Conservation (phyloP, 1,140 invertebrate genomes). For the Saccostrea echinata region DNA sequence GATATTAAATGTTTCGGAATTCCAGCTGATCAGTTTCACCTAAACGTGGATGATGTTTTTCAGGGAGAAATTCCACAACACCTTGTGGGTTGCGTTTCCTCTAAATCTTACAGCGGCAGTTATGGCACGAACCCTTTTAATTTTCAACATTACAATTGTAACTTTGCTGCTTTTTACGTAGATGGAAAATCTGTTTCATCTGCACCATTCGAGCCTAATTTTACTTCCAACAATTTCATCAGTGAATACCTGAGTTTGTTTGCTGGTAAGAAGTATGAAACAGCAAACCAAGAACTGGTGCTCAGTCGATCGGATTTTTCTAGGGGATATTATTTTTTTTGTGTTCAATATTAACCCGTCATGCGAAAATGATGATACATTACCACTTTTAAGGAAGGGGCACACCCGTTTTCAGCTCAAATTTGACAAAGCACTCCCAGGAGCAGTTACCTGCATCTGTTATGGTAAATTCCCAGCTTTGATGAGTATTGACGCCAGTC, state of each 20-base stretch:
- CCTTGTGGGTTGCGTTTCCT: constrained; percentile 21
- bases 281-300: neutral
- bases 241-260: neutral
- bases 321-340: constrained; percentile 19
- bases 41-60: constrained; percentile 23
- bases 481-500: constrained; percentile 15
- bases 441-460: constrained; percentile 16
- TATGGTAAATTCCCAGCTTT: constrained; percentile 27
- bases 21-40: constrained; percentile 19
- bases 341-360: constrained; percentile 20
- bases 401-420: constrained; percentile 38
- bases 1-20: constrained; percentile 40
- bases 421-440: constrained; percentile 8
- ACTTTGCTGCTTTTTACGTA: constrained; percentile 39
- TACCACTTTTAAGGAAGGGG: constrained; percentile 40
- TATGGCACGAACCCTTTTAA: constrained; percentile 8
- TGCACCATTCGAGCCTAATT: constrained; percentile 28
- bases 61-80: constrained; percentile 40
- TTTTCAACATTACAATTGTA: constrained; percentile 40
- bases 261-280: neutral
- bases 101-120: neutral
- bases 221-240: neutral
- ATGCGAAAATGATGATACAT: neutral
- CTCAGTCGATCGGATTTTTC: neutral
- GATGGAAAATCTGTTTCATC: constrained; percentile 38